Percentiles rank a stretch among this genome's conserved stretches.
Evolutionary conservation across 1,140 invertebrate genomes (phyloP).

Genomic region (Choristoneura fumiferana): DNA sequence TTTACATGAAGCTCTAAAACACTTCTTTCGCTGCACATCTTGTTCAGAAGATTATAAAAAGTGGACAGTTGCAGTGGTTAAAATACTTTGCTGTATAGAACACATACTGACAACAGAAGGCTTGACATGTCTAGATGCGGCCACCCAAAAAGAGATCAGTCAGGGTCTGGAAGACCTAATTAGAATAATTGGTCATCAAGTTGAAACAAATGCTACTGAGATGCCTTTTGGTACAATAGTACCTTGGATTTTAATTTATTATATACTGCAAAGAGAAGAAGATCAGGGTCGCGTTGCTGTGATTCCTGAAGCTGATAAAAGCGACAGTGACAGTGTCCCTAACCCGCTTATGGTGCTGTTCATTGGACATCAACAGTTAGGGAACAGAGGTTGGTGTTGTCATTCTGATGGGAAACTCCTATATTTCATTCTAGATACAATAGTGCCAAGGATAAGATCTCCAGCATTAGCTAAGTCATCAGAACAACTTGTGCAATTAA

Average conservation of each 20-base stretch:
- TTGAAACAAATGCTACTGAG: conserved; percentile 82
- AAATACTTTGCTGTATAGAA: conserved; percentile 84
- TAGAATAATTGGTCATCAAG: conserved; percentile 85
- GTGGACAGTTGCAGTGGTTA: conserved; percentile 83
- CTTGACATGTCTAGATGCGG: conserved; percentile 71
- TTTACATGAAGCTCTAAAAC: conserved; percentile 81
- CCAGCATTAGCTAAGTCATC: conserved; percentile 76
- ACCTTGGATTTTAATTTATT: conserved; percentile 92
- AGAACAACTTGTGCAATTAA: conserved; percentile 83
- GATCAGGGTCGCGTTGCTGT: conserved; percentile 63
- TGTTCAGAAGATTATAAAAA: conserved; percentile 79
- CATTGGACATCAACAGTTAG: conserved; percentile 91
- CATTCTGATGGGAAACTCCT: conserved; percentile 87
- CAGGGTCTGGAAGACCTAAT: conserved; percentile 88
- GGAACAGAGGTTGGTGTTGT: conserved; percentile 87
- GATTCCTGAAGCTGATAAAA: conserved; percentile 70
- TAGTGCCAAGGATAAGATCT: conserved; percentile 83
- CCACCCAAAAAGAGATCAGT: conserved; percentile 78
- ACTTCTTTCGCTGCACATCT: conserved; percentile 77
- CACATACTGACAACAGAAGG: conserved; percentile 81
- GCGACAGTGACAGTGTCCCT: conserved; percentile 80
- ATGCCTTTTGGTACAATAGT: conserved; percentile 85
- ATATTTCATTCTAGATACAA: conserved; percentile 86
- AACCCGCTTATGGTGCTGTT: conserved; percentile 89
- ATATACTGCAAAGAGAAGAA: conserved; percentile 84